These are phyloP conservation scores for Mesocentrotus franciscanus DNA, from an alignment of 53 echinoderm and acorn worm genomes.

Conservation along the genomic window DNA sequence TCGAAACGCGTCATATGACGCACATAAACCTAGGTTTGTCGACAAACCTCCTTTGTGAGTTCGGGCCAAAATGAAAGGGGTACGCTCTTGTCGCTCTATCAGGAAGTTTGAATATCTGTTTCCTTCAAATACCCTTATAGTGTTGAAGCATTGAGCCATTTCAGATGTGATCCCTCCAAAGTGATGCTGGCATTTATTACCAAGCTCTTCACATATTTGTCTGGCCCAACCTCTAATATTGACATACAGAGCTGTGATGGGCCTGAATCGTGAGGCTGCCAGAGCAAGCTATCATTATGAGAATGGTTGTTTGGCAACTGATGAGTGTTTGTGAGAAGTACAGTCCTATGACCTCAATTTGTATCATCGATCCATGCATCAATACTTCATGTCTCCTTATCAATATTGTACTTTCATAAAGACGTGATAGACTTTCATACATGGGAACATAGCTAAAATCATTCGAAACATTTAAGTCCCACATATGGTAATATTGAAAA, in stretches of 20 bases:
- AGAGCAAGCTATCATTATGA: not conserved
- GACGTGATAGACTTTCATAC: not conserved
- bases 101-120: not conserved
- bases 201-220: conserved; percentile 44
- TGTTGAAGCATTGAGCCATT: not conserved
- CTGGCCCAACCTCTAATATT: conserved; percentile 26
- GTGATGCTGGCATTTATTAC: conserved; percentile 46
- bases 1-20: too few species aligned
- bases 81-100: too few species aligned
- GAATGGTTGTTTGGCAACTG: conserved; percentile 26
- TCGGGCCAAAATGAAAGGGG: not conserved
- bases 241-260: not conserved
- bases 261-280: not conserved
- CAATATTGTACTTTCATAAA: not conserved
- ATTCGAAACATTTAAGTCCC: too few species aligned
- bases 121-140: not conserved
- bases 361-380: conserved; percentile 2
- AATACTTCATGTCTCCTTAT: not conserved
- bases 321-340: conserved; percentile 41
- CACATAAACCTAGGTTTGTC: too few species aligned
- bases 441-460: not conserved
- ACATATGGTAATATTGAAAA: too few species aligned
- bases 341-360: conserved; percentile 9
- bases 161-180: conserved; percentile 25
- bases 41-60: too few species aligned